Evolutionary conservation across 2,888 invertebrate genomes (phyloP), one percentile per base, ranked within the genome.

Genomic region (Caenorhabditis parvicauda): DNA sequence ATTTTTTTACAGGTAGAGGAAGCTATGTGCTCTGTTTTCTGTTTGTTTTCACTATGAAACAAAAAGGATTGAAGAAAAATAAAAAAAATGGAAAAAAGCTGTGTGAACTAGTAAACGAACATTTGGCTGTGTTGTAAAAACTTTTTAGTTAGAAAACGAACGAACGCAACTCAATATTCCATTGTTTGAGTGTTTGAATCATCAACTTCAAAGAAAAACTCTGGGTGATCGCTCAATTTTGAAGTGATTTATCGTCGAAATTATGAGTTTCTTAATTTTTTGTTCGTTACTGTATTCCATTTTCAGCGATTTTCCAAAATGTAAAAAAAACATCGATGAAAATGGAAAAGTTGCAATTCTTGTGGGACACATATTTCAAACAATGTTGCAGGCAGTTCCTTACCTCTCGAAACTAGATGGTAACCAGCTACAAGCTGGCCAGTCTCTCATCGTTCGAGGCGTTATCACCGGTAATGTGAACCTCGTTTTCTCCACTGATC

Each of bases 351-450:
- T n/a, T 3, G 28, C 22, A 21, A 21, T 21, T n/a, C n/a, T 43
- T 3, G 19, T n/a, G 24, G 24, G n/a, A 46, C n/a, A 14, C 5
- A 7, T 14, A 42, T 42, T 22, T 24, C 14, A 4, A 19, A 12
- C 25, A 3, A 12, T n/a, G 35, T 61, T 74, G 49, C 54, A 79
- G 79, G 73, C 76, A 28, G 76, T 76, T 14, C 80, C 80, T 6
- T 81, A 80, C 44, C 62, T 80, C 24, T 76, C 79, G 25, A 71
- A 77, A 22, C 66, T 80, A 27, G 80, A 80, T 49, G 78, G 78
- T 25, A 72, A 75, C 48, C 72, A 74, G 44, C 65, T 80, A 35
- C 76, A 77, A 55, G 70, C 77, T 9, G 80, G 80, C 1, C 80
- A 80, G 53, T 79, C 80, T 14, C 61, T 80, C n/a, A 72, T 81